phyloP scores from a whole-genome alignment of 2,888 invertebrate species.

The Rhimphoctona megacephalus region DNA sequence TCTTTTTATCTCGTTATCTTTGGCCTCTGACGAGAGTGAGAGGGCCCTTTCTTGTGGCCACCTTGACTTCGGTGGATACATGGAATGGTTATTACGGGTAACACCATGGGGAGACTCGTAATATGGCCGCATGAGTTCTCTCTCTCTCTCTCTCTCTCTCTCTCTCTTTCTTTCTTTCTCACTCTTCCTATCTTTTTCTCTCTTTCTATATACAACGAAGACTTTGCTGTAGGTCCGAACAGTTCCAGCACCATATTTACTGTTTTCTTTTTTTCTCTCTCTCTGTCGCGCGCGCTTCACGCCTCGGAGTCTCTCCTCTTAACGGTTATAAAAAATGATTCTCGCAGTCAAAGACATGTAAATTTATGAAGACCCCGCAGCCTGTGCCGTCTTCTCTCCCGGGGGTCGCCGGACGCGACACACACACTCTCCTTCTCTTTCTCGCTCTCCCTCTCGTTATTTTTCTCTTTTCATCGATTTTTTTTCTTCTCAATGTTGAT shows the following conservation, averaged over 20 bases:
- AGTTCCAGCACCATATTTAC: constrained; percentile 67
- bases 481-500: constrained; percentile 25
- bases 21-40: constrained; percentile 44
- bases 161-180: constrained; percentile 19
- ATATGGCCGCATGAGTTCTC: constrained; percentile 72
- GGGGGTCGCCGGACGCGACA: constrained; percentile 67
- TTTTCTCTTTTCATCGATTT: constrained; percentile 34
- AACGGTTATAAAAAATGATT: constrained; percentile 83
- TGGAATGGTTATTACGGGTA: constrained; percentile 82
- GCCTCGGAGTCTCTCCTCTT: constrained; percentile 71
- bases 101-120: constrained; percentile 81
- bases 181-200: constrained; percentile 1
- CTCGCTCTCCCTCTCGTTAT: constrained; percentile 52
- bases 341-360: constrained; percentile 83
- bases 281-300: constrained; percentile 64
- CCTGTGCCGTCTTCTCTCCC: constrained; percentile 70
- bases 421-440: constrained; percentile 58
- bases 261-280: constrained; percentile 57
- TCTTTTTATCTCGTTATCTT: constrained; percentile 52
- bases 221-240: constrained; percentile 82
- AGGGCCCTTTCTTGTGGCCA: constrained; percentile 60
- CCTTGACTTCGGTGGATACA: constrained; percentile 74
- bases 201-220: constrained; percentile 33
- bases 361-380: constrained; percentile 82
- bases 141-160: constrained; percentile 35